A percentile compares a stretch with the other conserved stretches of the same genome.
These are phyloP conservation scores for Eueremaeus valkanovi DNA, from an alignment of 2,888 invertebrate genomes.

Conservation along the genomic window DNA sequence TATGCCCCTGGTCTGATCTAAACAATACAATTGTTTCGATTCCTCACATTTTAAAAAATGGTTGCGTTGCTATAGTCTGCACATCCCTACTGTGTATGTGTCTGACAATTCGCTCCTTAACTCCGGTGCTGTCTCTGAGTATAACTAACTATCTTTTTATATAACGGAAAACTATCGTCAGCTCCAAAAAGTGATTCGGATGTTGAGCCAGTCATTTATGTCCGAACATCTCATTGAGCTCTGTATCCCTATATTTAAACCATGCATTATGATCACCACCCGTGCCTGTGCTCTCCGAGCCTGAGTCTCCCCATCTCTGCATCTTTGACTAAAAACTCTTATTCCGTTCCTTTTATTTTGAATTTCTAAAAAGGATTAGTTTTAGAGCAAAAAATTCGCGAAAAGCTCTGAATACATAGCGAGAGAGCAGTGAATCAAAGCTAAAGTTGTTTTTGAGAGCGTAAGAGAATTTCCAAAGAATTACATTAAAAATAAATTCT, in stretches of 20 bases:
- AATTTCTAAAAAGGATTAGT: neutral
- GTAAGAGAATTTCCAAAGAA: neutral
- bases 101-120: neutral
- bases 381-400: no score
- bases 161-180: constrained; percentile 6
- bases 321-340: no score
- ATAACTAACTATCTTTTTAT: neutral
- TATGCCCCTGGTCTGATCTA: no score
- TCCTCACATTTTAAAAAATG: no score
- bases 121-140: neutral
- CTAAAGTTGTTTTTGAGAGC: neutral
- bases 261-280: neutral
- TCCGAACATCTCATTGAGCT: neutral
- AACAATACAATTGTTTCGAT: no score
- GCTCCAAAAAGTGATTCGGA: neutral
- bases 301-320: no score
- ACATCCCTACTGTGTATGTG: neutral
- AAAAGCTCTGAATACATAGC: no score
- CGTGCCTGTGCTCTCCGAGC: neutral
- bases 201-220: constrained; percentile 3
- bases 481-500: no score
- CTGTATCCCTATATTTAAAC: neutral
- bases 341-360: neutral
- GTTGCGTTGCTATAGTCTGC: no score
- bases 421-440: no score